Conservation (phyloP, 2,888 invertebrate species). For the Philaethria dido region DNA sequence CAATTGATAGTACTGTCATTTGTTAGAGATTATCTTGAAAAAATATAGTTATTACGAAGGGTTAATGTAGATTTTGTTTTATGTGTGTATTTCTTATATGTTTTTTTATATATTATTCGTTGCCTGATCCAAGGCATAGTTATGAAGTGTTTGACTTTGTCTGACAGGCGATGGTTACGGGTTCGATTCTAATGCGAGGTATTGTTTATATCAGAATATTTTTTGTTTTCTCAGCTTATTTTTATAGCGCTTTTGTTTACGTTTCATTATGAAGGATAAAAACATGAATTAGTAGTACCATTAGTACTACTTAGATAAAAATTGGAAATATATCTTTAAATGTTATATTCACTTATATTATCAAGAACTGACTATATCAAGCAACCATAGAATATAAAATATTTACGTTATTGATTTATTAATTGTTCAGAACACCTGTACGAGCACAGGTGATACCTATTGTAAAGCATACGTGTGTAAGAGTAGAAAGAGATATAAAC, state of each 20-base stretch:
- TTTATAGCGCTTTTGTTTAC: neutral
- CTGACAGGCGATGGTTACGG: neutral
- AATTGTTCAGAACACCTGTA: neutral
- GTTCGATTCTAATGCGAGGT: neutral
- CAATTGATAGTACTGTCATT: constrained; percentile 7
- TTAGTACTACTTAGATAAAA: too few relatives aligned
- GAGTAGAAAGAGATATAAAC: too few relatives aligned
- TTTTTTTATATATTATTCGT: neutral
- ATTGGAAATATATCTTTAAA: too few relatives aligned
- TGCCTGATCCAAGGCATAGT: too few relatives aligned
- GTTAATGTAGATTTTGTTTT: too few relatives aligned
- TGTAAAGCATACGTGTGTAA: neutral
- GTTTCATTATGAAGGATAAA: too few relatives aligned
- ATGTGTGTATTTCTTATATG: neutral
- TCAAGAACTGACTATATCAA: neutral
- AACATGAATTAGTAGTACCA: too few relatives aligned
- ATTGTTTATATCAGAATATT: neutral
- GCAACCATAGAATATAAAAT: neutral
- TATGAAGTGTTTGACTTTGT: too few relatives aligned
- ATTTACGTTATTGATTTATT: neutral
- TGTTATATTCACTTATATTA: neutral
- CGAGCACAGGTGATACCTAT: neutral
- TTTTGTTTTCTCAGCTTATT: neutral
- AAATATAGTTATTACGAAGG: neutral
- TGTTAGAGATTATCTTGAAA: constrained; percentile 2